Conservation (phyloP, 2,888 invertebrate genomes). For the Uloborus plumipes region DNA sequence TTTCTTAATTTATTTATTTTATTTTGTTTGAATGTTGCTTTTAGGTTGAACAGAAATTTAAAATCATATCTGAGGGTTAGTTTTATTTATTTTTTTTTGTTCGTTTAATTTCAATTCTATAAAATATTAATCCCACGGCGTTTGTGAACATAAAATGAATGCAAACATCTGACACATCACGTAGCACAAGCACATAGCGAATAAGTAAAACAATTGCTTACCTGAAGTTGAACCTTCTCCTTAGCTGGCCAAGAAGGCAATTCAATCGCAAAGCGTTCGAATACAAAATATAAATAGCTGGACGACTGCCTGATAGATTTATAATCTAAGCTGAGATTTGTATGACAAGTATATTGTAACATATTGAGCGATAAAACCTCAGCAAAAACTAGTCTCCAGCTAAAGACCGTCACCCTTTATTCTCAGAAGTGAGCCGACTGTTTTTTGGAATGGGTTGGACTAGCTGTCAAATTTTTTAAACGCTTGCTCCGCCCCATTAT, state of each 20-base stretch:
- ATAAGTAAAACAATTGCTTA: not conserved
- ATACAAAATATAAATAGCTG: constrained; percentile 4
- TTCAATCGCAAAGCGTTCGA: not conserved
- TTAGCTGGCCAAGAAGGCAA: not conserved
- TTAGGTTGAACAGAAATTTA: no score
- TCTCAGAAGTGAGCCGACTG: constrained; percentile 2
- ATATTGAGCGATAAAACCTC: not conserved
- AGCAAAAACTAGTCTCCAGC: constrained; percentile 2
- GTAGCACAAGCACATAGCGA: not conserved
- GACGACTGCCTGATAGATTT: not conserved
- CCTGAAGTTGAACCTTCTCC: not conserved
- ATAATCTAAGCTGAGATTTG: not conserved
- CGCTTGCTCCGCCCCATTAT: not conserved
- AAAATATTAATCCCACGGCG: no score
- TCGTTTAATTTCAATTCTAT: no score
- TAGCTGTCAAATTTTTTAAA: constrained; percentile 3
- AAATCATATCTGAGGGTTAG: no score
- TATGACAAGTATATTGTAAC: constrained; percentile 8
- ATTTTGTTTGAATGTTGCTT: no score
- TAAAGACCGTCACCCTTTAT: constrained; percentile 1
- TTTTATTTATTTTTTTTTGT: no score
- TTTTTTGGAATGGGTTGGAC: constrained; percentile 6
- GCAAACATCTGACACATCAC: not conserved
- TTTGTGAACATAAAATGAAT: no score
- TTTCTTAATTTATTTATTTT: no score